These are phyloP conservation scores for Penelope pileata DNA, from an alignment of 2,113 vertebrate species.

Conservation along the genomic window DNA sequence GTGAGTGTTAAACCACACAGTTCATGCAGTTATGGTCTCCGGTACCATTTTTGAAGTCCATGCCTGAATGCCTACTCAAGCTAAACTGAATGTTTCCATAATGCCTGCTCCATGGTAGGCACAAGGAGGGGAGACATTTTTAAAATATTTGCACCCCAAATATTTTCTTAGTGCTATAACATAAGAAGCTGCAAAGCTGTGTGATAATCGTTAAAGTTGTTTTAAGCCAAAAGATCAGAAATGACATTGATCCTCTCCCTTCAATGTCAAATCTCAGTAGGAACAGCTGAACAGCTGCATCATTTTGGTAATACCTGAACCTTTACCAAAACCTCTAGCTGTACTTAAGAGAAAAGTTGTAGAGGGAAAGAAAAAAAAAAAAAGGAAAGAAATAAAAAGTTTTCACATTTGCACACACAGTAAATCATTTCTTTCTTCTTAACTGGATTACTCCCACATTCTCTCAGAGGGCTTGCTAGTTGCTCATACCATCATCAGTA, in stretches of 20 bases:
- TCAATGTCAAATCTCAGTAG: neutral
- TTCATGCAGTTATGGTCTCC: fast-evolving
- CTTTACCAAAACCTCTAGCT: neutral
- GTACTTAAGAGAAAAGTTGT: neutral
- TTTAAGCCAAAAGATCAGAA: neutral
- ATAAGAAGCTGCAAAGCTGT: neutral
- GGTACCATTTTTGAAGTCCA: neutral
- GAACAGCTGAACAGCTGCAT: neutral
- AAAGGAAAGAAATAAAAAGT: neutral
- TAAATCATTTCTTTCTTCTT: neutral
- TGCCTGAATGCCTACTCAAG: neutral
- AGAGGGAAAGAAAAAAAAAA: neutral
- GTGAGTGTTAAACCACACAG: neutral
- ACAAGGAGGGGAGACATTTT: neutral
- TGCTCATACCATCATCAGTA: neutral
- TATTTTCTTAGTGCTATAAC: neutral
- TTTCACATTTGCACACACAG: neutral
- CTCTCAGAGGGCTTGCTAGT: neutral
- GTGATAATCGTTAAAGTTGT: neutral
- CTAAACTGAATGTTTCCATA: neutral
- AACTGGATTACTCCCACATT: neutral
- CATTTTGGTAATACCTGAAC: neutral
- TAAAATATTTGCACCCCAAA: neutral
- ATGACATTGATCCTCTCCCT: neutral
- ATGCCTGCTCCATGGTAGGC: neutral